Evolutionary conservation across 1,140 invertebrate genomes (phyloP), one percentile per base, ranked within the genome.

Genomic region (Nixonia krombeini): DNA sequence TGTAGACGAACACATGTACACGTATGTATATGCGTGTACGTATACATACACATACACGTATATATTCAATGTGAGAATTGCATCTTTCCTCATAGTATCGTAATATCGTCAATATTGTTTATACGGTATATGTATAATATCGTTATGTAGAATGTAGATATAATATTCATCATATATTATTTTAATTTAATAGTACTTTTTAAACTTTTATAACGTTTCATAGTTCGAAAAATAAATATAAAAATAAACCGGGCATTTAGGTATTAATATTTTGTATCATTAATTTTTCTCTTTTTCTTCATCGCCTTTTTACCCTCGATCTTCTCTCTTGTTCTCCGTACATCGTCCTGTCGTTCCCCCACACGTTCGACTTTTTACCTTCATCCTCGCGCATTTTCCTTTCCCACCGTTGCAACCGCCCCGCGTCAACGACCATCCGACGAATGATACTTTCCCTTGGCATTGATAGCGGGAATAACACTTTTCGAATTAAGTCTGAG

Each of bases 171-270:
- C 64, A 75, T 80, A 70, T 75, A 64, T 53, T 69, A 81, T 81
- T 83, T 79, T 76, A 78, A 81, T 82, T 83, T 82, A 78, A 82
- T 83, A 83, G 80, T 83, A 84, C 78, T 82, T 82, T 71, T 85
- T 84, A 84, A 84, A 85, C 83, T 85, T 84, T 85, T 85, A 82
- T 83, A 85, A 85, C 82, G 83, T 85, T 85, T 85, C 82, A 85
- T 85, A 85, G 82, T 82, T 85, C 81, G 84, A 85, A 85, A 85
- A 85, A 85, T 85, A 85, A 85, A 85, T 85, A 85, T 85, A 85
- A 85, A 85, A 85, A 85, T 85, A 85, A 85, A 84, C 84, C 82
- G 83, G 84, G 84, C 78, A 84, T 85, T 84, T 85, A 85, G 80
- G 80, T 85, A 83, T 84, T 84, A 83, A 83, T 85, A 83, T 85